Conservation (phyloP, 2,888 invertebrate species). For the Tanypteryx hageni region DNA sequence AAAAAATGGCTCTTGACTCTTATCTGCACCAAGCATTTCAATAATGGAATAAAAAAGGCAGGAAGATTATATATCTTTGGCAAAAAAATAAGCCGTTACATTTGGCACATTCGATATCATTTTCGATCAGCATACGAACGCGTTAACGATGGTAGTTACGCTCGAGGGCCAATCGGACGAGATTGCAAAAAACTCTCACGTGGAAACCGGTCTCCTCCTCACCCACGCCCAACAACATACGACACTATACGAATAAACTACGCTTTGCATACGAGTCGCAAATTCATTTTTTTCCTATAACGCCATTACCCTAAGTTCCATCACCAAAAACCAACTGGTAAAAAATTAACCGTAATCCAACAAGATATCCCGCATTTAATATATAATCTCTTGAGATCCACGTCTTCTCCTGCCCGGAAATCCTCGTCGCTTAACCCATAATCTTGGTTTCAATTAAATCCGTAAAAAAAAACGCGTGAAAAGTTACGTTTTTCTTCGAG, state of each 20-base stretch:
- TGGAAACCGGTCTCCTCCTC: not conserved
- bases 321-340: not conserved
- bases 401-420: not conserved
- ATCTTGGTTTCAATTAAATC: not conserved
- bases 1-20: not conserved
- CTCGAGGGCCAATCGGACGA: not conserved
- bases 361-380: no score
- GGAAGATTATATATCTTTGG: slow-evolving; percentile 36
- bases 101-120: slow-evolving; percentile 33
- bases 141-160: not conserved
- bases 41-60: not conserved
- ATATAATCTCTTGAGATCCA: no score
- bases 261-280: not conserved
- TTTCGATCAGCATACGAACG: not conserved
- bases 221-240: not conserved
- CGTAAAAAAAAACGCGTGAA: not conserved
- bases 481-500: slow-evolving; percentile 9
- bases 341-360: not conserved
- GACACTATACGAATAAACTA: not conserved
- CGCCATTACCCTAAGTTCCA: not conserved
- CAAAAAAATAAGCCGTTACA: slow-evolving; percentile 26
- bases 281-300: not conserved
- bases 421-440: not conserved
- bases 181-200: not conserved
- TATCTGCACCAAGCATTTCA: not conserved